A percentile compares a stretch with the other conserved stretches of the same genome.
Conservation (phyloP, 2,888 invertebrate species). For the Andrena minutula region DNA sequence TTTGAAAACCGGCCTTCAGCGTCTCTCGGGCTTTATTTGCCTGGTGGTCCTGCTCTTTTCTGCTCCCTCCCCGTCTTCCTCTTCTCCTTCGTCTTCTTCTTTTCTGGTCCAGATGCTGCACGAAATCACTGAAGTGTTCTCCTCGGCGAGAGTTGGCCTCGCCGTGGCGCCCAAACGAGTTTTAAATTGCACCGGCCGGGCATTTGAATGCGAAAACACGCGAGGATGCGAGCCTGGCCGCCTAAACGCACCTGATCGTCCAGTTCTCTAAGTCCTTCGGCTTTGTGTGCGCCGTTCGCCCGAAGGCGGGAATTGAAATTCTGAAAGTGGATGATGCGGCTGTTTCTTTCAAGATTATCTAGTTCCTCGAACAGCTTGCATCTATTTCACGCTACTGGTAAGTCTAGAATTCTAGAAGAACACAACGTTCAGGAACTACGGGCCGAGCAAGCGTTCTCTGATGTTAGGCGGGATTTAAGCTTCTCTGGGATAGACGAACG, state of each 20-base stretch:
- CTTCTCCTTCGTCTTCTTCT: conserved; percentile 22
- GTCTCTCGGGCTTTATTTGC: conserved; percentile 55
- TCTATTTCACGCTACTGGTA: too few species aligned
- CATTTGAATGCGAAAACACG: conserved; percentile 76
- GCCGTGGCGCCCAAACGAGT: conserved; percentile 77
- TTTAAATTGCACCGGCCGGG: conserved; percentile 77
- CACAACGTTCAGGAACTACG: too few species aligned
- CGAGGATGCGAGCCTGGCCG: conserved; percentile 63
- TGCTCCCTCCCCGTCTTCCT: conserved; percentile 8
- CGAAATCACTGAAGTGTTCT: conserved; percentile 69
- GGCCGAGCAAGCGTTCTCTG: too few species aligned
- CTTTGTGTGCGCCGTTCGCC: neutral
- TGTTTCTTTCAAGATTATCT: too few species aligned
- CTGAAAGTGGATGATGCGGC: neutral
- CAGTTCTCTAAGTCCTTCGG: conserved; percentile 31
- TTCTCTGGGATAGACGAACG: too few species aligned
- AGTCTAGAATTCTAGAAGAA: too few species aligned
- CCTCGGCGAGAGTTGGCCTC: conserved; percentile 51
- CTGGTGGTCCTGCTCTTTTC: conserved; percentile 59
- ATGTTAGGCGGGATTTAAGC: too few species aligned
- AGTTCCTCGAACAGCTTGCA: too few species aligned
- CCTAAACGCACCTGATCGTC: conserved; percentile 66
- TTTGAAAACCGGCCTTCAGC: conserved; percentile 66
- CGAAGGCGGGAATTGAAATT: neutral
- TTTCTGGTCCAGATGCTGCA: conserved; percentile 74